phyloP scores from a whole-genome alignment of 2,888 invertebrate species.

The Biston betularia region DNA sequence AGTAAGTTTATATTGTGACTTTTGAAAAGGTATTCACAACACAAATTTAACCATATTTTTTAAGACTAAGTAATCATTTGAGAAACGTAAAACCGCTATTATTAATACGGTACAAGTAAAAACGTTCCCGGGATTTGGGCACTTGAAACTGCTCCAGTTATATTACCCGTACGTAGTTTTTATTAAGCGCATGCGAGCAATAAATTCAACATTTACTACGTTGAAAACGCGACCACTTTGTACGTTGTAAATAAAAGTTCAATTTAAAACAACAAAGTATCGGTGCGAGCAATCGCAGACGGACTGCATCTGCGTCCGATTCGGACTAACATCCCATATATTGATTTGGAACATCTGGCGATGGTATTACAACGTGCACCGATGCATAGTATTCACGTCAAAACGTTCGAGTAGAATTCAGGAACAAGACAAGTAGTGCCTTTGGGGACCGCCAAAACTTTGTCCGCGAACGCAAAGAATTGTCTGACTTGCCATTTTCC shows the following conservation, averaged over 20 bases:
- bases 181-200: slow-evolving; percentile 70
- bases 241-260: slow-evolving; percentile 75
- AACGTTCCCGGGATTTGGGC: slow-evolving; percentile 52
- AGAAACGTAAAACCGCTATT: slow-evolving; percentile 53
- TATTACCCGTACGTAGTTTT: slow-evolving; percentile 65
- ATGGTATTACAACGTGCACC: slow-evolving; percentile 54
- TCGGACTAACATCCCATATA: slow-evolving; percentile 54
- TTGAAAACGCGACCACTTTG: slow-evolving; percentile 72
- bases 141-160: slow-evolving; percentile 55
- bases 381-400: slow-evolving; percentile 48
- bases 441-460: slow-evolving; percentile 50
- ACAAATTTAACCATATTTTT: slow-evolving; percentile 40
- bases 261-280: slow-evolving; percentile 71
- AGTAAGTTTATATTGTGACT: slow-evolving; percentile 8
- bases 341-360: slow-evolving; percentile 69
- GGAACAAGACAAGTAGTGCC: slow-evolving; percentile 51
- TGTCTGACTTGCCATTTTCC: slow-evolving; percentile 54
- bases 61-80: slow-evolving; percentile 52
- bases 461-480: slow-evolving; percentile 57
- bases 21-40: slow-evolving; percentile 32
- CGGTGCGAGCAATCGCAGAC: slow-evolving; percentile 57
- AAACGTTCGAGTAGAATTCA: slow-evolving; percentile 50
- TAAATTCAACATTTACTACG: slow-evolving; percentile 75
- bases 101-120: slow-evolving; percentile 55
- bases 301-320: slow-evolving; percentile 72